Conservation (phyloP, 2,797 vertebrate genomes). For the Mormyrus hasselquistii region DNA sequence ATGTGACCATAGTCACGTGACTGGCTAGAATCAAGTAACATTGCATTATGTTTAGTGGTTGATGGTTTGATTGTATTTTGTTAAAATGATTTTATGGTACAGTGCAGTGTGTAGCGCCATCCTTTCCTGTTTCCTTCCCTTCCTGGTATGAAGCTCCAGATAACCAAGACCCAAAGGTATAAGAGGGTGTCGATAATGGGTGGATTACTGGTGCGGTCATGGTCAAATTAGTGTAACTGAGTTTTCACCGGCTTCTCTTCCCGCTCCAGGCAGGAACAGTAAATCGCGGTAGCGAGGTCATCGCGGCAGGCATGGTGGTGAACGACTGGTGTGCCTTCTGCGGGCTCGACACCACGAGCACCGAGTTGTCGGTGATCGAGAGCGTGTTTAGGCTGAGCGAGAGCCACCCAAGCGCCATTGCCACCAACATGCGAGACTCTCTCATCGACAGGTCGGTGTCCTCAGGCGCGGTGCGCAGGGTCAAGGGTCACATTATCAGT, state of each 20-base stretch:
- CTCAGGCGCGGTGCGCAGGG: not conserved
- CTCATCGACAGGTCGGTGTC: constrained; percentile 84
- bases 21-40: not conserved
- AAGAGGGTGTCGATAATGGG: not conserved
- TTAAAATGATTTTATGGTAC: not conserved
- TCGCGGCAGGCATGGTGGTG: constrained; percentile 89
- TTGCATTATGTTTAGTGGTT: not conserved
- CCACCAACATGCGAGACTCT: constrained; percentile 91
- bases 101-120: not conserved
- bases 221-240: not conserved
- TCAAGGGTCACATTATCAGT: no score
- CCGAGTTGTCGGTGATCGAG: constrained; percentile 93
- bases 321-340: constrained; percentile 98
- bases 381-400: constrained; percentile 87
- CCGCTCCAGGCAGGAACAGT: constrained; percentile 84
- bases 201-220: not conserved
- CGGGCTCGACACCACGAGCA: constrained; percentile 93
- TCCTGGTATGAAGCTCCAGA: not conserved
- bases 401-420: constrained; percentile 83
- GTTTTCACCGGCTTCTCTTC: not conserved
- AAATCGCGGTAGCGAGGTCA: constrained; percentile 92
- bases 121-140: not conserved
- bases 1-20: not conserved
- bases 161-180: not conserved
- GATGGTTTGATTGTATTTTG: not conserved